Base-by-base conservation (phyloP, 1,140 invertebrate species). In the Propsilocerus akamusi region DNA sequence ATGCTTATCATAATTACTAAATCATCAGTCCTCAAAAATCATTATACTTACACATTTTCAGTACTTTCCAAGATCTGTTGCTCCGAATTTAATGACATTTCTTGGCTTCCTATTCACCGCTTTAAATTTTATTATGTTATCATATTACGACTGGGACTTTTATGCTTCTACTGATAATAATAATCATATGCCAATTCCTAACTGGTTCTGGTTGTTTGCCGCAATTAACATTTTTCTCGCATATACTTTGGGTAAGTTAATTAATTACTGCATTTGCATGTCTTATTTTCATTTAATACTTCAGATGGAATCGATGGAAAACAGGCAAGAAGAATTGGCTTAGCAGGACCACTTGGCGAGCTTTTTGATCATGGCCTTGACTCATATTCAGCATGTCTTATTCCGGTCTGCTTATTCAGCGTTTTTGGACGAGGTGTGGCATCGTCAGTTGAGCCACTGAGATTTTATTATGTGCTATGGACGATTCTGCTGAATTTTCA, bases 341-440 rank as follows among this genome's bases (percentile, higher is more conserved):
- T 86, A 6, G 91, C 83, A 57, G 84, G 90, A 3, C 94, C 94
- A 0, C 65, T 99, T 3, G 96, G 96, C 3, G 96, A 99, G 71
- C 69, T 99, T 5, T 99, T 99, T 66, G 97, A 99, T 68, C 97
- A 99, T 70, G 97, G 96, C 2, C 76, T 97, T 55, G 96, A 99
- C 67, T 95, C 93, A 2, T 96, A 91, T 78, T 88, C 91, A 0
- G 80, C 90, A 0, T 80, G 91, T 22, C 77, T 97, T 48, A 90
- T 97, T 57, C 89, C 93, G 1, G 80, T 86, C 10, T 86, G 86
- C 54, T 75, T 97, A 58, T 97, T 88, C 66, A 92, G 89, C 5
- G 77, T 97, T n/a, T 97, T 95, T 70, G 91, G 93, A 8, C 70
- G 87, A 23, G 74, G 78, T 8, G 34, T 20, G 2, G 77, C 80